phyloP scores from a whole-genome alignment of 2,888 invertebrate species.

The Linyphia triangularis region DNA sequence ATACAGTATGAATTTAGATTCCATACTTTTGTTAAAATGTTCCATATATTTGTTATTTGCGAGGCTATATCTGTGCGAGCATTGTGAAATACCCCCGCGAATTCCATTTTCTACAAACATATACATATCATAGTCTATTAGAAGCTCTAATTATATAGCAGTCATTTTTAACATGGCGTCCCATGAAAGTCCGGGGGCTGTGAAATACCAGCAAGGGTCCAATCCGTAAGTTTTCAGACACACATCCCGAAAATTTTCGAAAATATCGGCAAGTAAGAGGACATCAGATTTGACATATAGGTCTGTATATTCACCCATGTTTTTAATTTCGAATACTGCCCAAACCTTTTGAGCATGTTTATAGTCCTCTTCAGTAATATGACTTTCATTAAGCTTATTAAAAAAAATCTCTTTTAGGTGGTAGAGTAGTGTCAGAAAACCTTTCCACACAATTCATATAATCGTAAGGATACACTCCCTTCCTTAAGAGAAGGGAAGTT shows the following conservation, averaged over 20 bases:
- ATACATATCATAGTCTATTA: constrained; percentile 77
- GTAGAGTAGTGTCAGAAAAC: not conserved
- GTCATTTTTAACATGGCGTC: constrained; percentile 78
- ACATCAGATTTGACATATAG: not conserved
- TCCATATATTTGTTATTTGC: constrained; percentile 12
- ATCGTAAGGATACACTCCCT: constrained; percentile 60
- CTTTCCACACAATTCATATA: not conserved
- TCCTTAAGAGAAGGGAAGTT: constrained; percentile 70
- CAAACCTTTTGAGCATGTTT: not conserved
- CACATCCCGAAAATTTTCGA: constrained; percentile 78
- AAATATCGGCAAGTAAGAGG: constrained; percentile 77
- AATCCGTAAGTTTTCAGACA: constrained; percentile 77
- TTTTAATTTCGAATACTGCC: not conserved
- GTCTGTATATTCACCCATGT: not conserved
- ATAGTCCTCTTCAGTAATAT: not conserved
- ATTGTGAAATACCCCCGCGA: constrained; percentile 70
- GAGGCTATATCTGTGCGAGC: not conserved
- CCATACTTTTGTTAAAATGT: not conserved
- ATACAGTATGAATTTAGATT: constrained; percentile 3
- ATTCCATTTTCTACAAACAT: constrained; percentile 63
- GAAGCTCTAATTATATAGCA: constrained; percentile 76
- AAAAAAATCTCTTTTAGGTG: not conserved
- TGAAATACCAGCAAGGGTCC: constrained; percentile 61
- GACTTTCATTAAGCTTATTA: not conserved
- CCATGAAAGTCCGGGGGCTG: constrained; percentile 78